phyloP scores from a whole-genome alignment of 2,113 vertebrate genomes.

The Rafetus swinhoei region DNA sequence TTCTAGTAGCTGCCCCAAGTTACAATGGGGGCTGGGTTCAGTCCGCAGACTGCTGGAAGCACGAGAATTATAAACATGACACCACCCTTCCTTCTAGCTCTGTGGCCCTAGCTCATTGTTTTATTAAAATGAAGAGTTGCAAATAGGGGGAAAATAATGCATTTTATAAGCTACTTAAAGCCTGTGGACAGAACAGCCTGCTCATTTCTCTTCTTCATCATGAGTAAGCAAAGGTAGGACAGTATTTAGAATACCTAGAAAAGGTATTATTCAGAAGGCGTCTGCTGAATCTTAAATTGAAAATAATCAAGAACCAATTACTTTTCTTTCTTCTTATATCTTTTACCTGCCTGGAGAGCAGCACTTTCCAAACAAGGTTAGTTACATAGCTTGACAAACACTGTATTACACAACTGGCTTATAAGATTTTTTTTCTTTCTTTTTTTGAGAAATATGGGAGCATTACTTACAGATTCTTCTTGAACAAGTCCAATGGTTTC shows the following conservation, averaged over 20 bases:
- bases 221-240: neutral
- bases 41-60: neutral
- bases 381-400: neutral
- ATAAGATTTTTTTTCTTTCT: neutral
- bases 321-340: neutral
- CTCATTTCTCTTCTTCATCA: neutral
- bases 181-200: neutral
- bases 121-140: neutral
- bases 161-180: neutral
- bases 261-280: neutral
- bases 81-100: neutral
- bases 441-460: neutral
- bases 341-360: neutral
- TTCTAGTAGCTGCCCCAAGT: neutral
- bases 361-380: neutral
- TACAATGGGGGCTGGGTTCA: neutral
- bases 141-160: rapidly evolving
- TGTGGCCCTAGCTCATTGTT: neutral
- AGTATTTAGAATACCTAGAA: neutral
- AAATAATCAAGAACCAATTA: neutral
- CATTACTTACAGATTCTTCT: conserved; percentile 82
- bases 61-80: neutral
- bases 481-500: conserved; percentile 87
- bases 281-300: neutral
- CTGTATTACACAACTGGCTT: neutral